phyloP scores from a whole-genome alignment of 2,113 vertebrate species.

The Penelope pileata region DNA sequence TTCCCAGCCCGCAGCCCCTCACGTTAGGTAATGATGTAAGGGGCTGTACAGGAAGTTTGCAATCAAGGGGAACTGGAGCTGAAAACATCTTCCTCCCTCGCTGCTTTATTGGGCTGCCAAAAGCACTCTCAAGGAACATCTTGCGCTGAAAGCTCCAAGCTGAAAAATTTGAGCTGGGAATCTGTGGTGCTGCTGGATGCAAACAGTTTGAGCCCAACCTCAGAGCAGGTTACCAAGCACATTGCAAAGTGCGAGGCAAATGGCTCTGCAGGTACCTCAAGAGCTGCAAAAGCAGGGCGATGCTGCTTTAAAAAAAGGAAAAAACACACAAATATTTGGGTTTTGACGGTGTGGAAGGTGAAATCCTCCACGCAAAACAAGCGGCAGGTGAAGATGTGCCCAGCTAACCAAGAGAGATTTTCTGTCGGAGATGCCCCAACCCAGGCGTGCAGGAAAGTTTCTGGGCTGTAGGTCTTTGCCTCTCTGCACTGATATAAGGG shows the following conservation, averaged over 20 bases:
- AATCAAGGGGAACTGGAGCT: not conserved
- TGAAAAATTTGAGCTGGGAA: constrained; percentile 12
- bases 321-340: not conserved
- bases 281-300: not conserved
- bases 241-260: not conserved
- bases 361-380: not conserved
- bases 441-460: not conserved
- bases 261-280: not conserved
- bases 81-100: not conserved
- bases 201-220: not conserved
- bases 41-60: not conserved
- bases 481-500: rapidly evolving
- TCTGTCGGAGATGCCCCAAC: too few species aligned
- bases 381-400: not conserved
- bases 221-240: rapidly evolving
- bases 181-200: constrained; percentile 29
- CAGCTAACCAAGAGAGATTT: not conserved
- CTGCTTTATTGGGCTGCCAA: not conserved
- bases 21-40: not conserved
- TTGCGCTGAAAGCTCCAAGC: constrained; percentile 26
- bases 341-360: not conserved
- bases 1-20: not conserved
- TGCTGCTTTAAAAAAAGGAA: not conserved
- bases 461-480: not conserved
- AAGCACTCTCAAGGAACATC: not conserved